phyloP scores from a whole-genome alignment of 2,888 invertebrate species.

The Quadriops clusia region DNA sequence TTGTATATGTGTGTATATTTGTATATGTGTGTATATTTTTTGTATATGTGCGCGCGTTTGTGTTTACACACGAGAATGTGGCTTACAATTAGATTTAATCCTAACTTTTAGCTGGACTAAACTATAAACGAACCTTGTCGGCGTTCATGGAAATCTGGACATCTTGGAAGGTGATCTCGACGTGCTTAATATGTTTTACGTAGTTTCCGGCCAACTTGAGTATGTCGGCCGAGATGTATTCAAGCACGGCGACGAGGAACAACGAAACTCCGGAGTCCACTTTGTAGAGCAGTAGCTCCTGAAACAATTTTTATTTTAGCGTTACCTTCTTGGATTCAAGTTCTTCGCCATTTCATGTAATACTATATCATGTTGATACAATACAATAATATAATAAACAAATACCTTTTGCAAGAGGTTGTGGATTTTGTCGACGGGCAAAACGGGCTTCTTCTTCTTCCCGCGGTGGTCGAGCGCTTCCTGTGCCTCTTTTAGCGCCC shows the following conservation, averaged over 20 bases:
- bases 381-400: background rate
- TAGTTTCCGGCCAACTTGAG: slow-evolving; percentile 93
- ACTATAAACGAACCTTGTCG: slow-evolving; percentile 64
- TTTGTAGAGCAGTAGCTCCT: slow-evolving; percentile 81
- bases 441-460: slow-evolving; percentile 64
- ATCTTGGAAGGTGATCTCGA: slow-evolving; percentile 84
- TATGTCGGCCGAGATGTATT: slow-evolving; percentile 92
- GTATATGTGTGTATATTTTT: no score
- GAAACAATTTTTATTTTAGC: no score
- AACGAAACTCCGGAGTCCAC: slow-evolving; percentile 78
- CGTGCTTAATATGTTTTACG: slow-evolving; percentile 90
- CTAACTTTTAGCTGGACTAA: background rate
- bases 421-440: slow-evolving; percentile 82
- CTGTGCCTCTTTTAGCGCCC: slow-evolving; percentile 84
- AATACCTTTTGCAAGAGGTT: slow-evolving; percentile 67
- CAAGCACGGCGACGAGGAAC: slow-evolving; percentile 85
- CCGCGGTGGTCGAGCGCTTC: slow-evolving; percentile 71
- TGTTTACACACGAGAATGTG: no score
- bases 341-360: no score
- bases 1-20: no score
- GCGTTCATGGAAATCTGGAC: slow-evolving; percentile 97
- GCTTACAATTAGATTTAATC: no score
- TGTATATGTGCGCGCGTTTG: no score
- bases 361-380: background rate
- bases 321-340: no score